A percentile compares a stretch with the other conserved stretches of the same genome.
These are phyloP conservation scores for Drosophila villosipedis DNA, from an alignment of 2,888 invertebrate species.

Conservation along the genomic window DNA sequence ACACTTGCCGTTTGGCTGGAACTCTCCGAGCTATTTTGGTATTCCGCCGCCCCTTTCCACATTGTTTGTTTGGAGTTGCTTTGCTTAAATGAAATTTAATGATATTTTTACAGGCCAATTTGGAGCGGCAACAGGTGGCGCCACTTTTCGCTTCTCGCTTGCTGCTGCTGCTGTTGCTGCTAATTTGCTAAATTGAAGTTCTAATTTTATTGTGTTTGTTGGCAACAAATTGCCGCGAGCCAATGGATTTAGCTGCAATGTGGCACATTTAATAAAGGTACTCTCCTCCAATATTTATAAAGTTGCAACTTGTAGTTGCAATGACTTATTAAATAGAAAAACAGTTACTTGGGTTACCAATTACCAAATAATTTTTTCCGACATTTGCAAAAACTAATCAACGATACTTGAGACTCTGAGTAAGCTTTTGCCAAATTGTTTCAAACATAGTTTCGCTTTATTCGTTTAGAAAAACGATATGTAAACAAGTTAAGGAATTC, in stretches of 20 bases:
- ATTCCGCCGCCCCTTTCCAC: not conserved
- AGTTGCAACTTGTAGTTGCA: constrained; percentile 12
- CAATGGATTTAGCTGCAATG: constrained; percentile 14
- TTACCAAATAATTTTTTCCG: not conserved
- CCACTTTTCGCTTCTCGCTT: constrained; percentile 25
- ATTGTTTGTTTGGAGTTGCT: constrained; percentile 35
- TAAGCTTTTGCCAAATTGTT: not conserved
- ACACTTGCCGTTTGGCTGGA: constrained; percentile 57
- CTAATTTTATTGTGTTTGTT: constrained; percentile 59
- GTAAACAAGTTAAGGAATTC: too few relatives aligned
- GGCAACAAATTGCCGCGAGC: constrained; percentile 26
- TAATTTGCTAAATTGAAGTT: constrained; percentile 66
- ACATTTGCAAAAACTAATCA: not conserved
- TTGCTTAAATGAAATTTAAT: constrained; percentile 77
- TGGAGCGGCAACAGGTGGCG: constrained; percentile 65
- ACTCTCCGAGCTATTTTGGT: constrained; percentile 4
- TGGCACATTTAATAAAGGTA: not conserved
- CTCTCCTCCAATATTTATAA: not conserved
- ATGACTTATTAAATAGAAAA: constrained; percentile 23
- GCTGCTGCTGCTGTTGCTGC: constrained; percentile 23
- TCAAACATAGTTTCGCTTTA: not conserved
- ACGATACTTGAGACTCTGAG: not conserved
- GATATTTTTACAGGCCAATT: constrained; percentile 64
- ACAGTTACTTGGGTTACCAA: not conserved
- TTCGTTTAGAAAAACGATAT: not conserved